A percentile compares a stretch with the other conserved stretches of the same genome.
These are phyloP conservation scores for Catharus fuscescens DNA, from an alignment of 2,113 vertebrate genomes.

Conservation along the genomic window DNA sequence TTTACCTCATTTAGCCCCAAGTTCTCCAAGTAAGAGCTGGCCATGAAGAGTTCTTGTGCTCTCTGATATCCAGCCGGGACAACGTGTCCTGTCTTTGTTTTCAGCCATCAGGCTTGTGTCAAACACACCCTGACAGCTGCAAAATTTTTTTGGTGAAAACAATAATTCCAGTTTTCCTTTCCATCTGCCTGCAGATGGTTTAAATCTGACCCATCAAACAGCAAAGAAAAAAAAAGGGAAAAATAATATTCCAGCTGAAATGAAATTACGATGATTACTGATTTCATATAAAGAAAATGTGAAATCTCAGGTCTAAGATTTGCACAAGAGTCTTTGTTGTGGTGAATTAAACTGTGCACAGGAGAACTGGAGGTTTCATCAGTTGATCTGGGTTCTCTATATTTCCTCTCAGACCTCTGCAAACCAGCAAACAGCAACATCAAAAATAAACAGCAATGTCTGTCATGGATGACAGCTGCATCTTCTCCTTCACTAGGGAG, in stretches of 20 bases:
- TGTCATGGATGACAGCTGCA: not conserved
- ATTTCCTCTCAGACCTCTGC: constrained; percentile 33
- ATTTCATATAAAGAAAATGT: constrained; percentile 50
- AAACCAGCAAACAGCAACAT: not conserved
- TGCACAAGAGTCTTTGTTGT: not conserved
- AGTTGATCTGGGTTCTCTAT: not conserved
- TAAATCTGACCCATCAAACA: constrained; percentile 75
- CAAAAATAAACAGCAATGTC: constrained; percentile 33
- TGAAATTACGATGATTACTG: constrained; percentile 46
- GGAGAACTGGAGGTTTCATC: constrained; percentile 8
- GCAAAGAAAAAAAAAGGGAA: not conserved
- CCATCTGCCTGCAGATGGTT: constrained; percentile 81
- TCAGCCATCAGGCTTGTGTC: constrained; percentile 67
- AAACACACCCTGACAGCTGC: constrained; percentile 82
- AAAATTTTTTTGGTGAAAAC: constrained; percentile 74
- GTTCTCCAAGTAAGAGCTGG: constrained; percentile 34
- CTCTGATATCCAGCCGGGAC: constrained; percentile 59
- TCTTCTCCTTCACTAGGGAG: not conserved
- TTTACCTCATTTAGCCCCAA: constrained; percentile 52
- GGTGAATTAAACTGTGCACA: not conserved
- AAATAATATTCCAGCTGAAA: constrained; percentile 47
- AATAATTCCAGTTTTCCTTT: constrained; percentile 74
- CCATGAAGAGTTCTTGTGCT: not conserved
- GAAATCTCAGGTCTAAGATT: constrained; percentile 7
- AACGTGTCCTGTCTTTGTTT: constrained; percentile 63